Conservation (phyloP, 2,888 invertebrate genomes). For the Gisinianus flammeolus region DNA sequence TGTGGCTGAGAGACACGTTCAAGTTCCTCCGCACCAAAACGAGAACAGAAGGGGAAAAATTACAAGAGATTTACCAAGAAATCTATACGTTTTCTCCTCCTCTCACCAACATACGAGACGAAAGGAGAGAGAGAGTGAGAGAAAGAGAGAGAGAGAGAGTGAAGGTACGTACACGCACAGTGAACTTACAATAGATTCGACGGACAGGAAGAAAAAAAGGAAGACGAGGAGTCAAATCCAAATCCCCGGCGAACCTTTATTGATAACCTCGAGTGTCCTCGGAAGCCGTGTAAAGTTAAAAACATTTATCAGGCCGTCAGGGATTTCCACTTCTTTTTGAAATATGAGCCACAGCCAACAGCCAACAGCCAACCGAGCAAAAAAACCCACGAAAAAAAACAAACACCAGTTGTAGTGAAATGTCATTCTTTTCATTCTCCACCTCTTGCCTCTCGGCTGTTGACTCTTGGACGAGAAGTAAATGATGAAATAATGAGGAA, state of each 20-base stretch:
- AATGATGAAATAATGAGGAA: too few relatives aligned
- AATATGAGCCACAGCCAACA: not conserved
- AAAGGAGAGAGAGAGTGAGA: not conserved
- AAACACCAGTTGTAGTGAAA: too few relatives aligned
- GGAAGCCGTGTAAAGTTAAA: not conserved
- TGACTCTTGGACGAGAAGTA: too few relatives aligned
- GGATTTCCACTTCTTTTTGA: not conserved
- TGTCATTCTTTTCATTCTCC: too few relatives aligned
- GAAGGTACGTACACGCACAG: too few relatives aligned
- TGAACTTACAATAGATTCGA: not conserved
- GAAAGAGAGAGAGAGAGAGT: not conserved
- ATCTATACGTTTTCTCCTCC: not conserved
- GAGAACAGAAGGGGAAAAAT: conserved; percentile 20
- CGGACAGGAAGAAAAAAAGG: not conserved
- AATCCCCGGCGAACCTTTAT: not conserved
- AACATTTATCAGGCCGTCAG: not conserved
- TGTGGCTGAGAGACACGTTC: too few relatives aligned
- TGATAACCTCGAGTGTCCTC: not conserved
- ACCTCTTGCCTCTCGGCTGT: too few relatives aligned
- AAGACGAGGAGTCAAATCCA: not conserved
- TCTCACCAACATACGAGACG: not conserved
- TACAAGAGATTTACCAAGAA: conserved; percentile 17
- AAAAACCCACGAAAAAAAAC: too few relatives aligned
- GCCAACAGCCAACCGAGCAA: too few relatives aligned
- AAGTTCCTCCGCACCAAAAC: too few relatives aligned